Percentiles rank a stretch among this genome's conserved stretches.
phyloP scores from a whole-genome alignment of 2,797 vertebrate genomes.

The Paramormyrops hopkinsi region DNA sequence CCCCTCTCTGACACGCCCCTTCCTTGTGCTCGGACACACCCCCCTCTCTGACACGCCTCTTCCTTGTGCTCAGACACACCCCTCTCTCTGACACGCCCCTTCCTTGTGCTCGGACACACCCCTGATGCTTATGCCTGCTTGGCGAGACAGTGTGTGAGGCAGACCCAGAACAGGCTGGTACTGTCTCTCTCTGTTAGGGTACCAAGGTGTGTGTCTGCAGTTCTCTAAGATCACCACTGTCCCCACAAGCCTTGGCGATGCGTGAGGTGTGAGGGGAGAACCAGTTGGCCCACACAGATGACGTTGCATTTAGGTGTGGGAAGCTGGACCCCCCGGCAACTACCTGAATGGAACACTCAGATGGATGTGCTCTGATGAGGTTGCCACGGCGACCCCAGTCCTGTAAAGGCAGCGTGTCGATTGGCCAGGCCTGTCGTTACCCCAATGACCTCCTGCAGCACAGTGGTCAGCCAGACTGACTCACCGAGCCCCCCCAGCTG shows the following conservation, averaged over 20 bases:
- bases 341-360: neutral
- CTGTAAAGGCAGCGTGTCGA: neutral
- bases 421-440: neutral
- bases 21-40: slow-evolving; percentile 34
- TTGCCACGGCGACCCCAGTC: neutral
- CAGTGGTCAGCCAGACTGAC: neutral
- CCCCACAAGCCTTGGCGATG: neutral
- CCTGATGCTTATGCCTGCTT: neutral
- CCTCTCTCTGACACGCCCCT: neutral
- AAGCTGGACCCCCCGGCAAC: neutral
- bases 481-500: neutral
- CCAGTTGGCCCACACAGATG: slow-evolving; percentile 71
- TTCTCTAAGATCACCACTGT: neutral
- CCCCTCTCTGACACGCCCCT: neutral
- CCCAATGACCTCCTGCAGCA: neutral
- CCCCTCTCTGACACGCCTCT: slow-evolving; percentile 36
- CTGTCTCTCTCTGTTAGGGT: slow-evolving; percentile 19
- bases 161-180: slow-evolving; percentile 16
- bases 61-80: slow-evolving; percentile 28
- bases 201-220: neutral
- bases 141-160: neutral
- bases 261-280: slow-evolving; percentile 50
- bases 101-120: slow-evolving; percentile 43
- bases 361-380: neutral
- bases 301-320: neutral